Percentiles rank a stretch among this genome's conserved stretches.
Conservation (phyloP, 2,797 vertebrate species). For the Sebastes miniatus region DNA sequence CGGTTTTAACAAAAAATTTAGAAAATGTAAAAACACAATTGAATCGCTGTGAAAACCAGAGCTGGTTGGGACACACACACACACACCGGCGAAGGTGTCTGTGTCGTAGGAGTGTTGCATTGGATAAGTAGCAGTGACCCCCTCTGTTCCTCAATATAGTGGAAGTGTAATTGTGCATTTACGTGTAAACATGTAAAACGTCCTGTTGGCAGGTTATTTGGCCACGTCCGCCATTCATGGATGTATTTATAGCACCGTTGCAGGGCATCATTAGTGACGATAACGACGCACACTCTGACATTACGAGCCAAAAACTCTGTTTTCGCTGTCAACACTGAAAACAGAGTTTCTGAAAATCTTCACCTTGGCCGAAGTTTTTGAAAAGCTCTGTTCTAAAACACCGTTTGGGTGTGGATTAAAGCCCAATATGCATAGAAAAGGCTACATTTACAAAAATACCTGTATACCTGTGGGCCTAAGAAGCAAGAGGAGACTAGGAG, state of each 20-base stretch:
- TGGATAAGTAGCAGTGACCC: too few relatives aligned
- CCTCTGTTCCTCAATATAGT: neutral
- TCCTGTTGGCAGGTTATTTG: neutral
- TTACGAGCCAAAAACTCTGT: neutral
- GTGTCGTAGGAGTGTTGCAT: too few relatives aligned
- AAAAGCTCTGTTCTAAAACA: neutral
- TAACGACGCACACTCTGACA: neutral
- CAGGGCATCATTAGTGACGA: neutral
- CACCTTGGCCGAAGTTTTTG: neutral
- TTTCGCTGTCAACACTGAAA: neutral
- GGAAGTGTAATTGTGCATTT: too few relatives aligned
- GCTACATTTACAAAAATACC: too few relatives aligned
- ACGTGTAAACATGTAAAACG: neutral
- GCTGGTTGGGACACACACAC: too few relatives aligned
- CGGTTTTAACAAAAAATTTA: neutral
- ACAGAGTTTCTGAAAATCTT: neutral
- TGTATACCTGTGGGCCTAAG: too few relatives aligned
- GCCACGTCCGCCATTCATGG: neutral
- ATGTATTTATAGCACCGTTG: neutral
- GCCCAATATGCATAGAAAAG: too few relatives aligned
- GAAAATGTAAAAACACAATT: neutral
- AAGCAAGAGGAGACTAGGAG: neutral
- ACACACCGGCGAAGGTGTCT: neutral
- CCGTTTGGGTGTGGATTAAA: too few relatives aligned
- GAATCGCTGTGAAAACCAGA: neutral